Percentiles rank a stretch among this genome's conserved stretches.
Conservation (phyloP, 2,888 invertebrate species). For the Argyresthia goedartella region DNA sequence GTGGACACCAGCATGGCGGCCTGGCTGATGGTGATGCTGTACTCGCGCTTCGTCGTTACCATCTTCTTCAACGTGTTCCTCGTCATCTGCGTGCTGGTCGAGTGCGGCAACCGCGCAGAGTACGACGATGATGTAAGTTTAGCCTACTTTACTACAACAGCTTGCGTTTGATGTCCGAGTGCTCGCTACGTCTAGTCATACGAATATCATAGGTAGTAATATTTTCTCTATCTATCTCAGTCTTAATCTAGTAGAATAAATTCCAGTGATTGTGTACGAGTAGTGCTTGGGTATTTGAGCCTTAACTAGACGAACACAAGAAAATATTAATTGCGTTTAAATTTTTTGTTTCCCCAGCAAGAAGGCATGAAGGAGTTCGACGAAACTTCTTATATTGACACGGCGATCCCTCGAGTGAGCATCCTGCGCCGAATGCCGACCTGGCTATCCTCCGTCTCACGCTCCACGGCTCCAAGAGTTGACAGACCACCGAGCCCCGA, state of each 20-base stretch:
- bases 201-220: too few relatives aligned
- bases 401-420: conserved; percentile 1
- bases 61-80: conserved; percentile 57
- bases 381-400: background rate
- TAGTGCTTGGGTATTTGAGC: too few relatives aligned
- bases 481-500: background rate
- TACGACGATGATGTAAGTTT: background rate
- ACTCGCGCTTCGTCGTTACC: conserved; percentile 51
- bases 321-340: too few relatives aligned
- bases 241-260: too few relatives aligned
- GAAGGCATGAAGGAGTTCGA: conserved; percentile 11
- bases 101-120: conserved; percentile 22
- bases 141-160: too few relatives aligned
- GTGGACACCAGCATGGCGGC: conserved; percentile 39
- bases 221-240: too few relatives aligned
- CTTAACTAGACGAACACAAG: too few relatives aligned
- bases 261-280: too few relatives aligned
- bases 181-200: too few relatives aligned
- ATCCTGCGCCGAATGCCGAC: background rate
- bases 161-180: too few relatives aligned
- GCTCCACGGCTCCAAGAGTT: too few relatives aligned
- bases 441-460: background rate
- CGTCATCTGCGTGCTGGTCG: conserved; percentile 32
- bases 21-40: conserved; percentile 54
- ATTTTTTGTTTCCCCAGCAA: too few relatives aligned